Evolutionary conservation across 2,113 vertebrate genomes (phyloP).

Genomic region (Mormoops blainvillei): DNA sequence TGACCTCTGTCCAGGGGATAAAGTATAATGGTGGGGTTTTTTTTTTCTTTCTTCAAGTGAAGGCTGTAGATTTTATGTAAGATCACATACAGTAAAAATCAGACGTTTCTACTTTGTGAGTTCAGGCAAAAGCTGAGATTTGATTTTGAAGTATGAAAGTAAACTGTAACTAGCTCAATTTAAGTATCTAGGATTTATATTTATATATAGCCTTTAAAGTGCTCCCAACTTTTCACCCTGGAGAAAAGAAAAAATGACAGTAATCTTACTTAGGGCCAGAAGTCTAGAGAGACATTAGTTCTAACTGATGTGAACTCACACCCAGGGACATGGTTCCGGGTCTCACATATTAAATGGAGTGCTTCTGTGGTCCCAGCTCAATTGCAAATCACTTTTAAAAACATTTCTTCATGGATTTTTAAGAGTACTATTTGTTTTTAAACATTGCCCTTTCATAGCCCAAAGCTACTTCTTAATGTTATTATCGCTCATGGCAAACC

Average conservation of each 20-base stretch:
- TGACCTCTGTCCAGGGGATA: not conserved
- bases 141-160: constrained; percentile 78
- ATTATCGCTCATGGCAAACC: constrained; percentile 20
- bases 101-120: constrained; percentile 71
- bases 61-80: constrained; percentile 48
- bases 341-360: constrained; percentile 17
- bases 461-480: constrained; percentile 17
- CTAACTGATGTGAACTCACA: constrained; percentile 12
- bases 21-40: not conserved
- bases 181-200: constrained; percentile 61
- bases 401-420: constrained; percentile 22
- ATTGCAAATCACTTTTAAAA: constrained; percentile 7
- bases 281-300: constrained; percentile 70
- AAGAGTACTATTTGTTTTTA: constrained; percentile 48
- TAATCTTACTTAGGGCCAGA: constrained; percentile 74
- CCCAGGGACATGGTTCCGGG: not conserved
- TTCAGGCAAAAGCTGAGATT: constrained; percentile 63
- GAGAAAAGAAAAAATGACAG: constrained; percentile 77
- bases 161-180: constrained; percentile 72
- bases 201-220: constrained; percentile 80
- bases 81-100: constrained; percentile 66
- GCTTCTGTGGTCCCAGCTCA: constrained; percentile 14
- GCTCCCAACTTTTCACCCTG: constrained; percentile 70
- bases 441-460: not conserved
- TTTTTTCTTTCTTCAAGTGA: not conserved